Evolutionary conservation across 1,140 invertebrate species (phyloP), one percentile per base, ranked within the genome.

Genomic region (Phymastichus coffea): DNA sequence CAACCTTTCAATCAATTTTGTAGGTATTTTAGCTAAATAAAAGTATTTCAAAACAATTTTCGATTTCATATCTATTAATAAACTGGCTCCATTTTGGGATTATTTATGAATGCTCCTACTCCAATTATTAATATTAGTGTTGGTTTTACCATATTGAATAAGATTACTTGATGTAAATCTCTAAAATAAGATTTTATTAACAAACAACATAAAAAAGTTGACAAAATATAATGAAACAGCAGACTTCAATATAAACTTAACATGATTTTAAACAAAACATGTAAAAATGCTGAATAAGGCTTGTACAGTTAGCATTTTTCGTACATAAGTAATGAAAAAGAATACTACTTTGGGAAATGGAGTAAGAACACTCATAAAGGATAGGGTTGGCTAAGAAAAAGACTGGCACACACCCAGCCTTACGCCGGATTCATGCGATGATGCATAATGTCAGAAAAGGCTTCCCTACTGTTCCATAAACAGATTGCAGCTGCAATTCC

Each of bases 401-500:
- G 69, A 57, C 57, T 70, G 59, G 63, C 71, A 71, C 66, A 78
- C 73, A 76, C 73, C 66, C 68, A 72, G 55, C 73, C 71, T 79
- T 80, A 80, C 68, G 76, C 75, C 49, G 73, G 71, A 63, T 79
- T 76, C 46, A 77, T 72, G 69, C 57, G 70, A 63, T 70, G 76
- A 68, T 74, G 74, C 61, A 64, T 74, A 52, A 75, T 63, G 64
- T 73, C 68, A 8, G 67, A 57, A 48, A 86, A 57, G 63, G 76
- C 76, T 62, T 87, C 83, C 67, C 81, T 72, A 63, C 81, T 85
- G 37, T 77, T 84, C 77, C 84, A 85, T 58, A 88, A 70, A 63
- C 84, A 84, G 70, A 88, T 90, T 1, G 83, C 66, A 9, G 86
- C 79, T 53, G 88, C 84, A 48, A 90, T 68, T 55, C 81, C 84